A percentile compares a stretch with the other conserved stretches of the same genome.
Conservation (phyloP, 2,797 vertebrate genomes). For the Apodemus agrarius region DNA sequence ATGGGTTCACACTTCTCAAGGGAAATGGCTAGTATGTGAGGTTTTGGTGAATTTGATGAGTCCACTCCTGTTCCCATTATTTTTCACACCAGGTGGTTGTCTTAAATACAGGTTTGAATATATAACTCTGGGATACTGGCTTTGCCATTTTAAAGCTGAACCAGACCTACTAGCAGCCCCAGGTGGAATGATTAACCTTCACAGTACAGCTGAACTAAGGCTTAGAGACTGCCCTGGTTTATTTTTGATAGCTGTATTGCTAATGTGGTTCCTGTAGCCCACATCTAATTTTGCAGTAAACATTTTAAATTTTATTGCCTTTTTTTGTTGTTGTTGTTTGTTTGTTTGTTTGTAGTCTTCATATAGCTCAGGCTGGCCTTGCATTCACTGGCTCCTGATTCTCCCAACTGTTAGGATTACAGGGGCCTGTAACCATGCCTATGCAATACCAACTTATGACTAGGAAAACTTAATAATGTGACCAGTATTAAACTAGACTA, state of each 20-base stretch:
- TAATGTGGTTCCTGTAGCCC: neutral
- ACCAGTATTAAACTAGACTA: neutral
- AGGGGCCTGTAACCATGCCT: neutral
- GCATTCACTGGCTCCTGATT: neutral
- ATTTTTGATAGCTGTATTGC: neutral
- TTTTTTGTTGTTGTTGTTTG: neutral
- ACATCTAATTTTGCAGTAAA: conserved; percentile 21
- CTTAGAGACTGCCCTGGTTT: neutral
- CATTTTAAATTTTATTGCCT: neutral
- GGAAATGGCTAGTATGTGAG: neutral
- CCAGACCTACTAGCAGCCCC: neutral
- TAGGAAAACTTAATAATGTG: conserved; percentile 29
- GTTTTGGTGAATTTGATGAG: conserved; percentile 28
- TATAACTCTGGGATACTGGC: neutral
- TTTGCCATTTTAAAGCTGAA: conserved; percentile 51
- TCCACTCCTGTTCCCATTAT: neutral
- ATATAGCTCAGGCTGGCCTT: neutral
- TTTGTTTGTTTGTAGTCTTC: neutral
- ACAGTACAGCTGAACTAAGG: conserved; percentile 2
- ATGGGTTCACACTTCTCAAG: conserved; percentile 5
- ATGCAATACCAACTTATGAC: neutral
- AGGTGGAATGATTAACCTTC: neutral
- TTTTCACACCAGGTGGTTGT: neutral
- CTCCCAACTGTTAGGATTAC: neutral
- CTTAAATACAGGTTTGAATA: conserved; percentile 13